Evolutionary conservation across 2,888 invertebrate species (phyloP).

Genomic region (Lithosia quadra): DNA sequence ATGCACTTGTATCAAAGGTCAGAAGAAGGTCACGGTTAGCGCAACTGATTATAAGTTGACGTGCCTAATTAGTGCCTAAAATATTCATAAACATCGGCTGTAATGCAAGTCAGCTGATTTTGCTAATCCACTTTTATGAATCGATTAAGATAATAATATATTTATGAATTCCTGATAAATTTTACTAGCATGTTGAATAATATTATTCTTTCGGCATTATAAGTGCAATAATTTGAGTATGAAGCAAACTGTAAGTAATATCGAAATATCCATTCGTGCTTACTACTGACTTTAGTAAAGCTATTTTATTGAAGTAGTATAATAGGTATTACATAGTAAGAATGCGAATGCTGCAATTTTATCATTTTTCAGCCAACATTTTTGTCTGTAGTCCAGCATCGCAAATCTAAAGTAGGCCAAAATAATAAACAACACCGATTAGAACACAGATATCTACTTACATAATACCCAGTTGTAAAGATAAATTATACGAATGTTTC

Average conservation of each 20-base stretch:
- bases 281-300: background rate
- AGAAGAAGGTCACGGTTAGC: slow-evolving; percentile 53
- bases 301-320: too few species aligned
- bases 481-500: slow-evolving; percentile 1
- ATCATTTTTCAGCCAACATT: background rate
- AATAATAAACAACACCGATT: slow-evolving; percentile 12
- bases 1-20: slow-evolving; percentile 55
- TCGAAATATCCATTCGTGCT: background rate
- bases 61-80: slow-evolving; percentile 19
- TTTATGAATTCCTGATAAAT: slow-evolving; percentile 10
- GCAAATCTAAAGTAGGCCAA: background rate
- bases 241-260: background rate
- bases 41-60: slow-evolving; percentile 50
- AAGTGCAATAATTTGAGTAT: background rate
- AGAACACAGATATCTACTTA: background rate
- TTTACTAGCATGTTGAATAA: background rate
- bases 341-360: background rate
- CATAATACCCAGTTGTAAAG: slow-evolving; percentile 7
- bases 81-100: background rate
- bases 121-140: slow-evolving; percentile 17
- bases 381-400: background rate
- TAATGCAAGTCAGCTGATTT: slow-evolving; percentile 2
- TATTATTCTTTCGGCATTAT: background rate
- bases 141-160: slow-evolving; percentile 10
- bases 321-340: background rate